Evolutionary conservation across 2,797 vertebrate species (phyloP).

Genomic region (Danio aesculapii): DNA sequence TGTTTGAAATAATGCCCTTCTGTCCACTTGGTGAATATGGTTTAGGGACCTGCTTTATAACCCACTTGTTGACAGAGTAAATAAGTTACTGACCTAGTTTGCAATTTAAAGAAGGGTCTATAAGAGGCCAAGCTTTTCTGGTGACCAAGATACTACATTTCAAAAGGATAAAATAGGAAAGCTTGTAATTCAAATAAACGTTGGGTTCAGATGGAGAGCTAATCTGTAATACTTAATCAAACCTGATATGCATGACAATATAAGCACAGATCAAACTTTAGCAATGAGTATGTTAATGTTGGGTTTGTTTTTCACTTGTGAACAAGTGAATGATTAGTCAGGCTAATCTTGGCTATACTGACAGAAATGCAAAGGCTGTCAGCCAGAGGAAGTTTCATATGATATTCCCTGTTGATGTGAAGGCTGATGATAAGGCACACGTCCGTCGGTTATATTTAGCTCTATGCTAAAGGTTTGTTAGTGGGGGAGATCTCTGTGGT

Average conservation of each 20-base stretch:
- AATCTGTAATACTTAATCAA: background rate
- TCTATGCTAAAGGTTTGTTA: background rate
- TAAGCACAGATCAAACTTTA: background rate
- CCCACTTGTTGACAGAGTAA: background rate
- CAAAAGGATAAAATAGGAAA: background rate
- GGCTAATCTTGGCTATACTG: conserved; percentile 13
- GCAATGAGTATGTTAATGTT: background rate
- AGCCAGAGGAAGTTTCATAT: conserved; percentile 49
- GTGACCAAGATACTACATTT: background rate
- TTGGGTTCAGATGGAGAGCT: background rate
- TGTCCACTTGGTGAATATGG: conserved; percentile 29
- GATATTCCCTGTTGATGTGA: conserved; percentile 29
- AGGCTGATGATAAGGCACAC: conserved; percentile 54
- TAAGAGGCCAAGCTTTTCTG: conserved; percentile 29
- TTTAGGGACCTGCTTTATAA: background rate
- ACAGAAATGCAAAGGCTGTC: conserved; percentile 32
- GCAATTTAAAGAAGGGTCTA: conserved; percentile 7
- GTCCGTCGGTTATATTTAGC: conserved; percentile 56
- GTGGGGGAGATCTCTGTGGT: conserved; percentile 61
- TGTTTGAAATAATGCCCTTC: background rate
- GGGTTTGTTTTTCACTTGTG: conserved; percentile 11
- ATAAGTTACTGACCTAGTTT: conserved; percentile 31
- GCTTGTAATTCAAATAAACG: conserved; percentile 1
- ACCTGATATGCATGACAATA: background rate
- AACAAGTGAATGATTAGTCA: conserved; percentile 6